Conservation (phyloP, 2,888 invertebrate species). For the Scaptomyza cyrtandrae region DNA sequence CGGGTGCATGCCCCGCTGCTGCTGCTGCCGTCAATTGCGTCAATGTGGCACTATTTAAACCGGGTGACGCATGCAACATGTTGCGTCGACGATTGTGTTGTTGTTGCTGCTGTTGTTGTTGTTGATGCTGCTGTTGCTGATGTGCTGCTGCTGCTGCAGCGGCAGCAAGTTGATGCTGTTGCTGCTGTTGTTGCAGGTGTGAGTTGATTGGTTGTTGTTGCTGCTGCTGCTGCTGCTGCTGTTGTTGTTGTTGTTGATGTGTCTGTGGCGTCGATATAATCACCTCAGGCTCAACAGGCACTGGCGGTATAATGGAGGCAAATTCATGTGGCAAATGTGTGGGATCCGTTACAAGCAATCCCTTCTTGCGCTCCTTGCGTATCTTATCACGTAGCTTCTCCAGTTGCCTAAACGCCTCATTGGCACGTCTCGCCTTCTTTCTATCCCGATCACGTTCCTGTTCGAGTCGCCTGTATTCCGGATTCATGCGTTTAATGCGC, state of each 20-base stretch:
- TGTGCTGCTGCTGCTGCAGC: constrained; percentile 44
- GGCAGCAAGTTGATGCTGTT: constrained; percentile 45
- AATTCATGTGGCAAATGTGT: constrained; percentile 78
- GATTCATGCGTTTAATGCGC: constrained; percentile 82
- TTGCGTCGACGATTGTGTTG: constrained; percentile 61
- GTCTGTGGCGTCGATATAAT: constrained; percentile 69
- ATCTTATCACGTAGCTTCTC: constrained; percentile 83
- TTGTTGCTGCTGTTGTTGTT: constrained; percentile 42
- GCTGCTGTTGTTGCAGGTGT: constrained; percentile 47
- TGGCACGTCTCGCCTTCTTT: constrained; percentile 82
- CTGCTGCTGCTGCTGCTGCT: constrained; percentile 46
- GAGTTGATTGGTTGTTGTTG: constrained; percentile 60
- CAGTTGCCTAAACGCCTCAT: constrained; percentile 81
- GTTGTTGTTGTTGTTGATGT: constrained; percentile 59
- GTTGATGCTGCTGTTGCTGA: constrained; percentile 46
- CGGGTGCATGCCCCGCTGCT: constrained; percentile 51
- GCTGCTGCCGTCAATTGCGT: constrained; percentile 59
- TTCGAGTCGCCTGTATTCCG: constrained; percentile 81
- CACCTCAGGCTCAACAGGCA: constrained; percentile 81
- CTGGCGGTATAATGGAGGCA: constrained; percentile 74
- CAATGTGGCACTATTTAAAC: constrained; percentile 29
- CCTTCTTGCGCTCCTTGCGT: constrained; percentile 83
- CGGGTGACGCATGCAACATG: constrained; percentile 58
- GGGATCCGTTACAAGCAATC: constrained; percentile 77
- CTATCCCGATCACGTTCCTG: constrained; percentile 83